Evolutionary conservation across 2,113 vertebrate genomes (phyloP).

Genomic region (Mobula hypostoma): DNA sequence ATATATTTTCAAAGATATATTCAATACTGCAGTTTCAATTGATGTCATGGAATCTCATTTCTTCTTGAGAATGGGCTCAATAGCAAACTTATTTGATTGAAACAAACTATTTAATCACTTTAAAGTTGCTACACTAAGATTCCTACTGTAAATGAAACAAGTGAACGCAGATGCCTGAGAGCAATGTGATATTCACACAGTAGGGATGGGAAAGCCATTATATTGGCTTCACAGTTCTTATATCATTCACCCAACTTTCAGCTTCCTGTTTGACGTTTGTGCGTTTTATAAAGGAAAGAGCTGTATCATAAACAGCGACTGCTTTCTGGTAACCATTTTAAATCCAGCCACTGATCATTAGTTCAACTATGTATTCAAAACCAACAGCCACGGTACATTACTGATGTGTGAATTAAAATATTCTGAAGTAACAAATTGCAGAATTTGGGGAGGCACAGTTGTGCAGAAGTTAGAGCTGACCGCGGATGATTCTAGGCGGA

Average conservation of each 20-base stretch:
- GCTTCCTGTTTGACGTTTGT: no score
- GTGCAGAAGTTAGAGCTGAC: no score
- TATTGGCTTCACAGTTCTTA: no score
- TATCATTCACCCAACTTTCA: no score
- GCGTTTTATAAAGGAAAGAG: no score
- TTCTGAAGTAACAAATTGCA: background rate
- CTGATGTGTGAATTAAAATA: background rate
- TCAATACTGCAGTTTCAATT: background rate
- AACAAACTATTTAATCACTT: background rate
- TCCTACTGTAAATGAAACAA: background rate
- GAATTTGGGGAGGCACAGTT: no score
- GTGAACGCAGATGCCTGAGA: background rate
- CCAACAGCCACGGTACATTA: background rate
- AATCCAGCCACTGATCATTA: no score
- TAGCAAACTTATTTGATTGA: constrained; percentile 3
- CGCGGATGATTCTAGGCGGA: no score
- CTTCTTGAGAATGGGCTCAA: background rate
- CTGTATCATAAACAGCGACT: no score
- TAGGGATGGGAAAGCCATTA: background rate
- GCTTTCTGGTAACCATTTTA: no score
- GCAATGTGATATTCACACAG: background rate
- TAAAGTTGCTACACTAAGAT: background rate
- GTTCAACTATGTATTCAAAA: no score
- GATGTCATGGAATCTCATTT: background rate
- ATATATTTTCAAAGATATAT: background rate